A percentile compares a stretch with the other conserved stretches of the same genome.
Evolutionary conservation across 2,113 vertebrate species (phyloP).

Genomic region (Malurus alboscapulatus): DNA sequence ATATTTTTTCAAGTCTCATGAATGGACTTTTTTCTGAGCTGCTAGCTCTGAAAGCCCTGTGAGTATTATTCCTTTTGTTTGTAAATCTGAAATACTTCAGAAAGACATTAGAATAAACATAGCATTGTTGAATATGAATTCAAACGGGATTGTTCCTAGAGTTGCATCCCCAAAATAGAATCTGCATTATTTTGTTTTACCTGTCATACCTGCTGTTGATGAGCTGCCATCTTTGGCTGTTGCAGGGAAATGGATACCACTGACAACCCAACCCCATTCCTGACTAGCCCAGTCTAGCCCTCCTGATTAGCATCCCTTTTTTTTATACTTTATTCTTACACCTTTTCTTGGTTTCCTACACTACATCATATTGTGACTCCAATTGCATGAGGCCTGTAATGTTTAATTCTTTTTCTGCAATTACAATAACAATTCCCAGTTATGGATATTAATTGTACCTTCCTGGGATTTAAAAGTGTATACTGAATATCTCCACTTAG

Average conservation of each 20-base stretch:
- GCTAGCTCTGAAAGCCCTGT: slow-evolving; percentile 83
- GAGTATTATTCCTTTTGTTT: slow-evolving; percentile 65
- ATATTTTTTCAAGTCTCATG: slow-evolving; percentile 88
- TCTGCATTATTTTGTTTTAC: background rate
- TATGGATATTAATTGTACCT: background rate
- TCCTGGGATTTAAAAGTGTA: background rate
- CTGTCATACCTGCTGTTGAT: background rate
- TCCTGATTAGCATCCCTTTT: background rate
- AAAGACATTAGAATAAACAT: background rate
- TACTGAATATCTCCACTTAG: background rate
- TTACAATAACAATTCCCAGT: background rate
- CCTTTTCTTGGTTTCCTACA: background rate
- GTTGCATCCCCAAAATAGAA: background rate
- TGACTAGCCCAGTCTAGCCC: background rate
- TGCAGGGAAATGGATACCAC: background rate
- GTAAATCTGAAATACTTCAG: background rate
- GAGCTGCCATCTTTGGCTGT: background rate
- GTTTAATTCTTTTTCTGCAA: background rate
- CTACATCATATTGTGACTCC: background rate
- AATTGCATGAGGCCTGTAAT: background rate
- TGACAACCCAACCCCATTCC: background rate
- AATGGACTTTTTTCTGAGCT: slow-evolving; percentile 84
- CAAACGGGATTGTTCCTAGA: background rate
- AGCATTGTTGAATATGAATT: background rate
- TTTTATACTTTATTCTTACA: background rate